These are phyloP conservation scores for Macrosoma leucophasiata DNA, from an alignment of 2,888 invertebrate genomes.

Conservation along the genomic window DNA sequence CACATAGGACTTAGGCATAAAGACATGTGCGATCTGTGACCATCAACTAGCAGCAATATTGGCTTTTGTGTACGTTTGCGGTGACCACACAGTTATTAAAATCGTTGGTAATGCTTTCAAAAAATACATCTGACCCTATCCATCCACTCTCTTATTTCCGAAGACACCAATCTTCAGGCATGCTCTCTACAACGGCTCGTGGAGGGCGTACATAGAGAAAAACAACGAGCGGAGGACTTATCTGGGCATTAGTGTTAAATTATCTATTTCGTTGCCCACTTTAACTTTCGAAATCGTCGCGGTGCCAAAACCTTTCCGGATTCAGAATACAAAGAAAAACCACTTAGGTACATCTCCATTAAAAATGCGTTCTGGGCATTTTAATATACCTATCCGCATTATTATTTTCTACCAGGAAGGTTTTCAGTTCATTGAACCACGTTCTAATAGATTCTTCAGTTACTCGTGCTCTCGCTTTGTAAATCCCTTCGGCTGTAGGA, in stretches of 20 bases:
- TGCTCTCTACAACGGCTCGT: slow-evolving; percentile 16
- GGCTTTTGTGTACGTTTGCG: slow-evolving; percentile 26
- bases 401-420: slow-evolving; percentile 26
- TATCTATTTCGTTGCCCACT: slow-evolving; percentile 27
- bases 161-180: slow-evolving; percentile 28
- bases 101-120: slow-evolving; percentile 29
- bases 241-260: slow-evolving; percentile 20
- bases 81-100: slow-evolving; percentile 26
- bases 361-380: slow-evolving; percentile 29
- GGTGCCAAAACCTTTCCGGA: slow-evolving; percentile 32
- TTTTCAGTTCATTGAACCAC: slow-evolving; percentile 33
- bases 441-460: slow-evolving; percentile 31
- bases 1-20: slow-evolving; percentile 22
- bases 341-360: slow-evolving; percentile 31
- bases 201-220: slow-evolving; percentile 19
- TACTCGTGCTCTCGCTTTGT: slow-evolving; percentile 31
- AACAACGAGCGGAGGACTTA: slow-evolving; percentile 11
- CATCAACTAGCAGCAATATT: slow-evolving; percentile 28
- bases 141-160: slow-evolving; percentile 26
- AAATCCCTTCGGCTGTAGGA: slow-evolving; percentile 31
- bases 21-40: slow-evolving; percentile 30
- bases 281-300: slow-evolving; percentile 29
- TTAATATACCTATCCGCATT: slow-evolving; percentile 27
- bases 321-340: slow-evolving; percentile 30
- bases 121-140: slow-evolving; percentile 28